Conservation (phyloP, 1,140 invertebrate species). For the Lysiphlebus fabarum region DNA sequence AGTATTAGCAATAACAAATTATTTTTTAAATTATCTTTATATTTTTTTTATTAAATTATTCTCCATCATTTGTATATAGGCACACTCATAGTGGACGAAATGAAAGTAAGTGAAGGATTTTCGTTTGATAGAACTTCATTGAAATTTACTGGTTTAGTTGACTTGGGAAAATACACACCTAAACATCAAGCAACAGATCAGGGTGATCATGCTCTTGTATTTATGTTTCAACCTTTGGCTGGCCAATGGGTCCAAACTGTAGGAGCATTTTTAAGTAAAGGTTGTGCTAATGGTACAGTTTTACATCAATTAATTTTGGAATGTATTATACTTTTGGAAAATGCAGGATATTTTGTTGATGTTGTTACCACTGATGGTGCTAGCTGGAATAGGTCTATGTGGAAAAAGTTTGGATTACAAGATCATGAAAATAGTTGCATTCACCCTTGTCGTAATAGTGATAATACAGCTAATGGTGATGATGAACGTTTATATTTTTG, state of each 20-base stretch:
- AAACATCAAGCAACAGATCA: slow-evolving; percentile 22
- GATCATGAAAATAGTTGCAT: slow-evolving; percentile 13
- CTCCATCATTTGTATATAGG: neutral
- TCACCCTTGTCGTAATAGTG: slow-evolving; percentile 7
- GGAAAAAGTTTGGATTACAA: slow-evolving; percentile 23
- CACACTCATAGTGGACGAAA: slow-evolving; percentile 14
- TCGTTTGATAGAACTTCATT: slow-evolving; percentile 25
- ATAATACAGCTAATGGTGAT: neutral
- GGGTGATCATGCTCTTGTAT: slow-evolving; percentile 38
- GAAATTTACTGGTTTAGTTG: slow-evolving; percentile 28
- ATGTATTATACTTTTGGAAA: slow-evolving; percentile 24
- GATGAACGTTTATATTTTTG: slow-evolving; percentile 20
- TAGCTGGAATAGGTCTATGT: slow-evolving; percentile 28
- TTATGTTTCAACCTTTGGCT: slow-evolving; percentile 40
- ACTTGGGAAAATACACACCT: slow-evolving; percentile 36
- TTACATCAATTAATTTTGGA: slow-evolving; percentile 25
- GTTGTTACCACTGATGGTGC: slow-evolving; percentile 26
- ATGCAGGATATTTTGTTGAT: slow-evolving; percentile 27
- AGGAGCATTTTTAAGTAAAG: slow-evolving; percentile 24
- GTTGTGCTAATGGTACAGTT: slow-evolving; percentile 8
- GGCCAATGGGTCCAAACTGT: slow-evolving; percentile 33
- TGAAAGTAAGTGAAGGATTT: slow-evolving; percentile 15
- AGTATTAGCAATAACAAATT: too few species aligned
- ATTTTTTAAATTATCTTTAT: too few species aligned
- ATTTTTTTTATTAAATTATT: neutral